Base-by-base conservation (phyloP, 2,888 invertebrate genomes). In the Penaeus monodon region DNA sequence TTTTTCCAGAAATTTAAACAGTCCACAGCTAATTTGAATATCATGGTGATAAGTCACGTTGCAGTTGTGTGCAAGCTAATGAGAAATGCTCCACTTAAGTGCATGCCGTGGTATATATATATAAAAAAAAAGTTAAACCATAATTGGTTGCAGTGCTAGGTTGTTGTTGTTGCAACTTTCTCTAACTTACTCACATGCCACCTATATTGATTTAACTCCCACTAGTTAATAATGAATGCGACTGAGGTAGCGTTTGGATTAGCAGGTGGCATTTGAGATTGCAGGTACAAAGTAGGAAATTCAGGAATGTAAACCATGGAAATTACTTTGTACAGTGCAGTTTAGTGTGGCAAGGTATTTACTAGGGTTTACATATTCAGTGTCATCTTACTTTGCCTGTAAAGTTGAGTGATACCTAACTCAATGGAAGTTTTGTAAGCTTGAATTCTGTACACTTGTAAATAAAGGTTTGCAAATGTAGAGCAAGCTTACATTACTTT, bases 131-230 rank as follows among this genome's bases (percentile, higher is more conserved):
- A 64, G 64, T 78, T 44, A 29, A 64, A 64, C 78, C 78, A 29
- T 85, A 80, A 74, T 85, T 65, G 79, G 80, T 85, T 80, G 80
- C 85, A 80, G 80, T 73, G 80, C 85, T 85, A 80, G 85, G 79
- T 80, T 85, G 85, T 85, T 85, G 85, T 85, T n/a, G 85, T 85
- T 74, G 85, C 85, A 80, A 80, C 85, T 85, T 84, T 85, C 78
- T 85, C 79, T 85, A 80, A 70, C 79, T 80, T 85, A 85, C 74
- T 76, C 80, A 85, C 80, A 85, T 85, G 85, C 85, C 85, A 85
- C 85, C 85, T 70, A 85, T 85, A 85, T 85, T 85, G 85, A 80
- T 64, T 73, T 70, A 57, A 73, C 29, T 82, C 66, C 49, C 70
- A 70, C 82, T 33, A 70, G 73, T 82, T 73, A 70, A 44, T 73